Conservation (phyloP, 2,797 vertebrate species). For the Sebastes cheni region DNA sequence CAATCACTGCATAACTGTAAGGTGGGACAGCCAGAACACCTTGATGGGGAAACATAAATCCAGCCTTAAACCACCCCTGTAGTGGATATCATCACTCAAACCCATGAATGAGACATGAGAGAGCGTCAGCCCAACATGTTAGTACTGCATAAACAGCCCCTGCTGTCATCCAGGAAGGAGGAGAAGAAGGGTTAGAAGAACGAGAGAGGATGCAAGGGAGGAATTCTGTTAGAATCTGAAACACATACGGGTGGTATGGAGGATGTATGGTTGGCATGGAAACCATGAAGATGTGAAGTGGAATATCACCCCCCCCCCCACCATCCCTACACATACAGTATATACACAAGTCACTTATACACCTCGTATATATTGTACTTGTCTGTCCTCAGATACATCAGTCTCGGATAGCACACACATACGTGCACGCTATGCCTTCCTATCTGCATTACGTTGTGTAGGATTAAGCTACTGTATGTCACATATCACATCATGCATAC, state of each 20-base stretch:
- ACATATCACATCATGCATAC: conserved; percentile 28
- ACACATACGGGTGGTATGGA: background rate
- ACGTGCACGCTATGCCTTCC: background rate
- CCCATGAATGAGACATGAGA: background rate
- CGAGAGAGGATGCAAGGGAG: background rate
- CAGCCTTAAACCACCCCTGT: background rate
- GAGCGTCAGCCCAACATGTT: background rate
- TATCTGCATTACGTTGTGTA: background rate
- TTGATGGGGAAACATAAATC: background rate
- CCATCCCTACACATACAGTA: background rate
- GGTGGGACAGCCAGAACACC: background rate
- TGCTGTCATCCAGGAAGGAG: background rate
- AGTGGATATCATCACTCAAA: background rate
- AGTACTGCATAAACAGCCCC: background rate
- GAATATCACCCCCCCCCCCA: background rate
- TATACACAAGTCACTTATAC: background rate
- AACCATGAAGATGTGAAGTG: conserved; percentile 24
- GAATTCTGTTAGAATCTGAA: background rate
- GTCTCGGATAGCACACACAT: background rate
- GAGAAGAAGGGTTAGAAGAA: background rate
- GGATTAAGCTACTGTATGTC: conserved; percentile 24
- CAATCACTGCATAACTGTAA: background rate
- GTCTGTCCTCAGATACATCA: conserved; percentile 16
- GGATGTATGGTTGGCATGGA: conserved; percentile 51
- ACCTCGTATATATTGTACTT: conserved; percentile 4